Percentiles rank a stretch among this genome's conserved stretches.
Evolutionary conservation across 2,113 vertebrate species (phyloP).

Genomic region (Nesogale talazaci): DNA sequence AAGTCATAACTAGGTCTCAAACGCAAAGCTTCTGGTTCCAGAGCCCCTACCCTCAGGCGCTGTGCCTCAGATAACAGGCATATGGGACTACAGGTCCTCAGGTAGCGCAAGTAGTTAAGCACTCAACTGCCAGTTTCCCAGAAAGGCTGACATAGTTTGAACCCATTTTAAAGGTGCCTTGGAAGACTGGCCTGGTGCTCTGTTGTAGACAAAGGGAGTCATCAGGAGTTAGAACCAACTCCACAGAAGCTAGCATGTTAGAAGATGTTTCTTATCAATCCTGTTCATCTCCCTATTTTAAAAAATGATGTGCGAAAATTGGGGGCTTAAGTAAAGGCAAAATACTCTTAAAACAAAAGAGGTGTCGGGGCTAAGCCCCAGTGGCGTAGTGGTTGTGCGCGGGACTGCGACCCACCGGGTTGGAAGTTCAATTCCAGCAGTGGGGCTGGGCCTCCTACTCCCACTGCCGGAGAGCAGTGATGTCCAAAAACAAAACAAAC

Average conservation of each 20-base stretch:
- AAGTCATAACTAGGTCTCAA: background rate
- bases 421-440: too few relatives aligned
- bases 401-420: too few relatives aligned
- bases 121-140: background rate
- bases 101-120: background rate
- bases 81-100: background rate
- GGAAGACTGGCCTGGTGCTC: background rate
- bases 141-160: background rate
- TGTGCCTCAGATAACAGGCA: background rate
- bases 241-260: background rate
- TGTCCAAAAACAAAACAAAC: too few relatives aligned
- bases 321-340: background rate
- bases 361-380: too few relatives aligned
- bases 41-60: background rate
- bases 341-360: slow-evolving; percentile 7
- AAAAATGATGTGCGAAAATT: slow-evolving; percentile 12
- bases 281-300: background rate
- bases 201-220: background rate
- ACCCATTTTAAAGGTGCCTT: background rate
- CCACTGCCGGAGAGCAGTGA: too few relatives aligned
- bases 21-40: background rate
- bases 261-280: background rate
- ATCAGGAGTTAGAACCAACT: background rate
- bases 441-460: too few relatives aligned
- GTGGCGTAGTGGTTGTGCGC: too few relatives aligned